A percentile compares a stretch with the other conserved stretches of the same genome.
Conservation (phyloP, 1,140 invertebrate species). For the Trigoniulus corallinus region DNA sequence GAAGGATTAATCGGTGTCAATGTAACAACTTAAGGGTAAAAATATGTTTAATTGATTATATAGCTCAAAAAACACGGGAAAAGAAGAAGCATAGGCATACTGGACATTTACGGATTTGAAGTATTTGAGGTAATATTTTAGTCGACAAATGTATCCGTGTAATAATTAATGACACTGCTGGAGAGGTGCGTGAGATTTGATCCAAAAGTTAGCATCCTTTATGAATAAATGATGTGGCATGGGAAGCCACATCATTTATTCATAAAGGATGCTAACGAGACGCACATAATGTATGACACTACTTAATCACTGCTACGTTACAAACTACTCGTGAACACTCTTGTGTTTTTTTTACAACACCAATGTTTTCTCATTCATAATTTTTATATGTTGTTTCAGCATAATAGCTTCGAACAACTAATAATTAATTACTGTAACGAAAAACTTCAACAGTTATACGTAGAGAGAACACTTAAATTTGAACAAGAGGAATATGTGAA, state of each 20-base stretch:
- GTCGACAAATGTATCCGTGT: constrained; percentile 36
- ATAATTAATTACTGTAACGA: constrained; percentile 85
- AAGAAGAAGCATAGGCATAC: constrained; percentile 44
- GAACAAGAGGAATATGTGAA: constrained; percentile 70
- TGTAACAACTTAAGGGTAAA: not conserved
- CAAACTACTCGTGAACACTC: too few relatives aligned
- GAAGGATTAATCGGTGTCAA: too few relatives aligned
- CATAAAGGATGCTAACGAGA: too few relatives aligned
- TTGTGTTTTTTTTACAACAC: too few relatives aligned
- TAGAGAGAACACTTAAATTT: constrained; percentile 44
- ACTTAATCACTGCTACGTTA: too few relatives aligned
- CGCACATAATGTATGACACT: too few relatives aligned
- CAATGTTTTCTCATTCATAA: constrained; percentile 6
- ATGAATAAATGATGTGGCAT: too few relatives aligned
- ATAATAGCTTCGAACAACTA: constrained; percentile 46
- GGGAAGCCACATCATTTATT: too few relatives aligned
- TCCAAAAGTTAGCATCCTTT: too few relatives aligned
- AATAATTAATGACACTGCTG: too few relatives aligned
- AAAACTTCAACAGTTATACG: constrained; percentile 63
- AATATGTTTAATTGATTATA: constrained; percentile 4
- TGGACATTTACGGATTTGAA: constrained; percentile 82
- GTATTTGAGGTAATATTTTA: constrained; percentile 42
- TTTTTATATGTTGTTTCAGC: constrained; percentile 12
- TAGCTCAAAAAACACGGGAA: constrained; percentile 21
- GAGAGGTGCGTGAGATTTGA: too few relatives aligned